Evolutionary conservation across 2,888 invertebrate genomes (phyloP), one percentile per base, ranked within the genome.

Genomic region (Julus scandinavius): DNA sequence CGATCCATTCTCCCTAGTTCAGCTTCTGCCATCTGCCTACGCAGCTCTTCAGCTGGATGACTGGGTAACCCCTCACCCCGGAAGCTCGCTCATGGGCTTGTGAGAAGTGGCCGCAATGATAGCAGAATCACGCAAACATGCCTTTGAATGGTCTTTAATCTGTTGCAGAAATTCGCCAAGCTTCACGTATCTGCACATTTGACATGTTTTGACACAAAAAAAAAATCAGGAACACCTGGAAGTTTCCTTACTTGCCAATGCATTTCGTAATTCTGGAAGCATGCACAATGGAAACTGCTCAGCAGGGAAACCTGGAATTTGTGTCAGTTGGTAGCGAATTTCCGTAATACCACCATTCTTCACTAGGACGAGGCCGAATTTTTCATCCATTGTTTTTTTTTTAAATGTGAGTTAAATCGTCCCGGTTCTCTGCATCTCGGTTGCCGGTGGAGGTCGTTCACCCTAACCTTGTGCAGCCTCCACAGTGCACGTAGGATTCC

Each of bases 321-420:
- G 15, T 63, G 63, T 1, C 63, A n/a, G 15, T 17, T 63, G 63
- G n/a, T 17, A 63, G 11, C 15, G 54, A 11, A 54, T 7, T 54
- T 54, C 15, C 17, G 17, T n/a, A 63, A 63, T 63, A 2, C n/a
- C 63, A 17, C 15, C 17, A 5, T n/a, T 5, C n/a, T 63, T 17
- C 3, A 63, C 17, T 63, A 5, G 63, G 17, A n/a, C 63, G n/a
- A 63, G 63, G 63, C n/a, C 6, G 63, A 3, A 2, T n/a, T 63
- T 63, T n/a, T 63, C 54, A n/a, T 63, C n/a, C 63, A 63, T n/a
- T 54, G 54, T 54, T 54, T 9, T 54, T 54, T 54, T 54, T 54
- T 15, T 54, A 49, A 49, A 9, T 9, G 9, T 54, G 54, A 3
- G n/a, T n/a, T 2, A 45, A 45, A 45, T 5, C 17, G 17, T 63